Evolutionary conservation across 35 echinoderm and acorn worm genomes (phyloP).

Genomic region (Eucidaris tribuloides): DNA sequence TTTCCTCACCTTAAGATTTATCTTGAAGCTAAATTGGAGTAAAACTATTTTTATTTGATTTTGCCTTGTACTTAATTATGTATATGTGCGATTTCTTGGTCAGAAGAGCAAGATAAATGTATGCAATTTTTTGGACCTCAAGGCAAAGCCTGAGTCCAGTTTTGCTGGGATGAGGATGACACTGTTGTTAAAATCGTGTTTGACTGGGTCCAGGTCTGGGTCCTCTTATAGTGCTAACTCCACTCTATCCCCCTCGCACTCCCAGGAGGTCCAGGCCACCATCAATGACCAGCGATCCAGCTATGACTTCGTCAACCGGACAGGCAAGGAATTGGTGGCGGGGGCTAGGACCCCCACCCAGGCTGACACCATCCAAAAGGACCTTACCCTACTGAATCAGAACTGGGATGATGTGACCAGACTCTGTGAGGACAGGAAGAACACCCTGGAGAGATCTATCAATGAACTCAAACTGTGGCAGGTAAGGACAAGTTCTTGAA

Average conservation of each 20-base stretch:
- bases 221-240: no score
- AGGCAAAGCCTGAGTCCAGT: no score
- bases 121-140: no score
- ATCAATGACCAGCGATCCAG: constrained; percentile 77
- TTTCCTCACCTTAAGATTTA: no score
- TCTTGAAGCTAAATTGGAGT: no score
- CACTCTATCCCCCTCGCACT: not conserved
- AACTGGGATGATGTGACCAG: constrained; percentile 76
- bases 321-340: constrained; percentile 60
- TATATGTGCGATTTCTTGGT: no score
- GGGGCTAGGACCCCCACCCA: constrained; percentile 27
- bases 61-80: no score
- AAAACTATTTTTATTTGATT: no score
- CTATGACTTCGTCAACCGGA: constrained; percentile 85
- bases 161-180: no score
- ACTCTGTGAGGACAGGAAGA: constrained; percentile 65
- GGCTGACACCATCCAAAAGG: constrained; percentile 70
- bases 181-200: no score
- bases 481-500: constrained; percentile 40
- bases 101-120: no score
- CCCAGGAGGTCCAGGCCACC: constrained; percentile 78
- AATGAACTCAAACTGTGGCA: constrained; percentile 89
- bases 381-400: constrained; percentile 54
- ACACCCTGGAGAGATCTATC: constrained; percentile 70
- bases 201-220: no score